These are phyloP conservation scores for Drosophila azteca DNA, from an alignment of 1,140 invertebrate genomes.

Conservation along the genomic window DNA sequence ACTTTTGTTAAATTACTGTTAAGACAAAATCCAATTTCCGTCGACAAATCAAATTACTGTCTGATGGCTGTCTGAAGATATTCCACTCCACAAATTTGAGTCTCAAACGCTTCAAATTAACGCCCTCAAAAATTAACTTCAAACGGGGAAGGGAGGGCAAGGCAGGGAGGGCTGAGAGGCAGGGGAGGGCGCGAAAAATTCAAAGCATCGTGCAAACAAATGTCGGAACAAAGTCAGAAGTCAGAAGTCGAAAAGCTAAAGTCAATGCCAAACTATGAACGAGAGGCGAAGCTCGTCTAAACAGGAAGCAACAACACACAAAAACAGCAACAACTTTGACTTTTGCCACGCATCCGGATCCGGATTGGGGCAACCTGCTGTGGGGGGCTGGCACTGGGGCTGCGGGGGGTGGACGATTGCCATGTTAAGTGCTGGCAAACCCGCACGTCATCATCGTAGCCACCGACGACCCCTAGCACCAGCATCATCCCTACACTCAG, in stretches of 20 bases:
- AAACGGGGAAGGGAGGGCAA: background rate
- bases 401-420: constrained; percentile 18
- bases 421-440: constrained; percentile 64
- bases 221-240: constrained; percentile 31
- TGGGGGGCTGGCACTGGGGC: background rate
- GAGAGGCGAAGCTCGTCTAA: constrained; percentile 42
- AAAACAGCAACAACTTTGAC: constrained; percentile 42
- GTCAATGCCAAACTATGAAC: constrained; percentile 55
- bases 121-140: constrained; percentile 68
- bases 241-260: constrained; percentile 43
- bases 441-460: constrained; percentile 58
- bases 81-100: constrained; percentile 54
- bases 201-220: constrained; percentile 59
- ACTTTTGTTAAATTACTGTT: constrained; percentile 22
- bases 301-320: constrained; percentile 23
- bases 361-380: constrained; percentile 2
- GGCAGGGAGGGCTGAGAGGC: too few relatives aligned
- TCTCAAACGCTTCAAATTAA: constrained; percentile 66
- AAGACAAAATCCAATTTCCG: constrained; percentile 18
- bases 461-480: background rate
- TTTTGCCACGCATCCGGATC: constrained; percentile 45
- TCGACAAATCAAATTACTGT: constrained; percentile 74
- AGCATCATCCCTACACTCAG: background rate
- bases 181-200: constrained; percentile 9
- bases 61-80: constrained; percentile 69